These are phyloP conservation scores for Sebastiscus tertius DNA, from an alignment of 2,797 vertebrate species.

Conservation along the genomic window DNA sequence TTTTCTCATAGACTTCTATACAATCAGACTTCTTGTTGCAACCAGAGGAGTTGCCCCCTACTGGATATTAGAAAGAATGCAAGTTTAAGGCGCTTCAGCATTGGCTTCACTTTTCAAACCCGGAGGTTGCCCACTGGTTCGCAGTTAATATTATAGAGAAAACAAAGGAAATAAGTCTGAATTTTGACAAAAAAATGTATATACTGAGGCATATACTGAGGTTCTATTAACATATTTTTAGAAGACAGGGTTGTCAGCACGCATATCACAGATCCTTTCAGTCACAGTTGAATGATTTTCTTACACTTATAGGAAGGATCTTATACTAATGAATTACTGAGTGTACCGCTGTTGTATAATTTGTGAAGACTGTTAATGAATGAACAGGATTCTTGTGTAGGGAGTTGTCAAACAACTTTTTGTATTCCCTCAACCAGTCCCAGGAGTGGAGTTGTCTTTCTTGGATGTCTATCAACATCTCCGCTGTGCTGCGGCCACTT, in stretches of 20 bases:
- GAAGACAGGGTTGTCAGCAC: background rate
- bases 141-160: background rate
- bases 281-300: background rate
- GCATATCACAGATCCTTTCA: background rate
- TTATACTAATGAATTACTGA: constrained; percentile 4
- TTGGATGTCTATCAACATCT: constrained; percentile 33
- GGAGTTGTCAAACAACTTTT: constrained; percentile 38
- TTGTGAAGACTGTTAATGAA: background rate
- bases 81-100: too few relatives aligned
- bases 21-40: too few relatives aligned
- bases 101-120: too few relatives aligned
- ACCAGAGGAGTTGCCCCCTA: too few relatives aligned
- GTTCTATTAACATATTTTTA: background rate
- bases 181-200: background rate
- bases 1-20: too few relatives aligned
- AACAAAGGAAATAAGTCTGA: background rate
- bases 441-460: constrained; percentile 34
- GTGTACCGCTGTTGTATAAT: background rate
- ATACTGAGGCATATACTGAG: background rate
- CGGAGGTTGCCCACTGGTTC: fast-evolving
- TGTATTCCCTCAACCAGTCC: constrained; percentile 24
- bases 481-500: constrained; percentile 16
- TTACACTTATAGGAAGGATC: background rate
- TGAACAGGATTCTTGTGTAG: background rate
- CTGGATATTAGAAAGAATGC: too few relatives aligned